Evolutionary conservation across 2,888 invertebrate genomes (phyloP).

Genomic region (Andrena trimmerana): DNA sequence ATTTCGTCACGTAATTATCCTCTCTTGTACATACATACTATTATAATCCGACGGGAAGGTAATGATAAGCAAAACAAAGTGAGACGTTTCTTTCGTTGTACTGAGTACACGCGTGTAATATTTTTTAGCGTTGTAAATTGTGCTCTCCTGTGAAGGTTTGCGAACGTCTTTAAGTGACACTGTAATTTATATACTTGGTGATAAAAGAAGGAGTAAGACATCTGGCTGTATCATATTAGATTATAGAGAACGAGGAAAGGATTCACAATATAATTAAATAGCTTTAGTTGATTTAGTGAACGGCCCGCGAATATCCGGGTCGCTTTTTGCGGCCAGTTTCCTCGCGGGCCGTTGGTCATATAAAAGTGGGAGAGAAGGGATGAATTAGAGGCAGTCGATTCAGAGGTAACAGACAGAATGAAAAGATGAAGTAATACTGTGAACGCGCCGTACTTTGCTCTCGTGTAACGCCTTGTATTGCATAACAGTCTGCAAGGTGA

Average conservation of each 20-base stretch:
- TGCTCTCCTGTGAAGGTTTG: slow-evolving; percentile 69
- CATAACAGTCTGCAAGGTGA: slow-evolving; percentile 61
- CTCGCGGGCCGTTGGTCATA: slow-evolving; percentile 37
- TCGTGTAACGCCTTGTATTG: slow-evolving; percentile 63
- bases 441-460: slow-evolving; percentile 66
- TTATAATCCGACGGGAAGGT: slow-evolving; percentile 35
- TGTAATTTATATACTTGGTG: slow-evolving; percentile 82
- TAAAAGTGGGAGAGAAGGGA: slow-evolving; percentile 6
- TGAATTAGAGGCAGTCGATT: slow-evolving; percentile 29
- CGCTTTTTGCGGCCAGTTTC: slow-evolving; percentile 24
- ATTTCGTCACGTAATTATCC: slow-evolving; percentile 37
- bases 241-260: slow-evolving; percentile 41
- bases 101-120: slow-evolving; percentile 73
- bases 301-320: not conserved
- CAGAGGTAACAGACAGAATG: slow-evolving; percentile 20
- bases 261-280: slow-evolving; percentile 38
- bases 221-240: slow-evolving; percentile 82
- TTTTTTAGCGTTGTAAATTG: slow-evolving; percentile 73
- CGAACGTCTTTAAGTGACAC: slow-evolving; percentile 67
- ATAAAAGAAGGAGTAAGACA: slow-evolving; percentile 72
- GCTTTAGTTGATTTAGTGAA: slow-evolving; percentile 49
- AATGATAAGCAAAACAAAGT: slow-evolving; percentile 35
- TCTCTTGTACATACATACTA: slow-evolving; percentile 68
- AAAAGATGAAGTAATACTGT: slow-evolving; percentile 39
- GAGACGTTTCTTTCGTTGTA: slow-evolving; percentile 62